Conservation (phyloP, 2,113 vertebrate species). For the Dolichallabes microphthalmus region DNA sequence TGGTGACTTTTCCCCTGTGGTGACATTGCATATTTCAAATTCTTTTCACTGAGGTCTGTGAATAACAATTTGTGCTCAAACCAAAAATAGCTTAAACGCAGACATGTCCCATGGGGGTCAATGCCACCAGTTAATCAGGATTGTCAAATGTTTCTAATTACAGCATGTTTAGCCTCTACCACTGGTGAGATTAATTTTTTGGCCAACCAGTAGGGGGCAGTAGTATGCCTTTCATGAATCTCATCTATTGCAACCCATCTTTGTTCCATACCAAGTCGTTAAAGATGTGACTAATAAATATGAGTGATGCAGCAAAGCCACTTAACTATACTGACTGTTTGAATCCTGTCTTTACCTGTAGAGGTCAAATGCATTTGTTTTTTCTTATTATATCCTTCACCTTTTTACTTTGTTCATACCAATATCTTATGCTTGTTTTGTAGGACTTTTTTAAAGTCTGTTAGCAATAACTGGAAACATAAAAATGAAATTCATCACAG, state of each 20-base stretch:
- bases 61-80: constrained; percentile 23
- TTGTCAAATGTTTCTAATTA: constrained; percentile 30
- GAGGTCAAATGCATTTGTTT: neutral
- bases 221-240: constrained; percentile 11
- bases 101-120: neutral
- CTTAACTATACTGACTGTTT: neutral
- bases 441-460: constrained; percentile 57
- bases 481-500: constrained; percentile 64
- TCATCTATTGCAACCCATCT: neutral
- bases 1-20: neutral
- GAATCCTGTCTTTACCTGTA: neutral
- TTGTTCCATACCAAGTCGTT: neutral
- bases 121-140: constrained; percentile 16
- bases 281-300: constrained; percentile 3
- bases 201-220: constrained; percentile 47
- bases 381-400: neutral
- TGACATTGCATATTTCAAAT: constrained; percentile 11
- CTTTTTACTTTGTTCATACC: neutral
- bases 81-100: constrained; percentile 22
- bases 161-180: neutral
- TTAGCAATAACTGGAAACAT: constrained; percentile 62
- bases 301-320: neutral
- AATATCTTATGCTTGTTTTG: constrained; percentile 10
- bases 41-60: constrained; percentile 10
- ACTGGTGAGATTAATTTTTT: neutral